Evolutionary conservation across 2,113 vertebrate species (phyloP).

Genomic region (Nettapus auritus): DNA sequence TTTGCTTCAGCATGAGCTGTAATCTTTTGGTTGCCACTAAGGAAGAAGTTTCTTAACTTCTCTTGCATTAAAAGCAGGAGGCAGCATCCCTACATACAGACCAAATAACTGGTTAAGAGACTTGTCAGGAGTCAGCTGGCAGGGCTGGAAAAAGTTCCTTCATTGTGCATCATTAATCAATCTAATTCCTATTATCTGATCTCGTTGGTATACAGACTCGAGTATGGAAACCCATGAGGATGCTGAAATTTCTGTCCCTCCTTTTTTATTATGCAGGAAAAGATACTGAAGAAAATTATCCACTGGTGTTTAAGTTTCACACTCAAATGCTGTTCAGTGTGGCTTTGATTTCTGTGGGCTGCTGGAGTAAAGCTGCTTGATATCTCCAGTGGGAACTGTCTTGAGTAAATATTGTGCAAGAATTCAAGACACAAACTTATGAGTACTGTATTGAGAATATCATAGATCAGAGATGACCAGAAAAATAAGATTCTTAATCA

Average conservation of each 20-base stretch:
- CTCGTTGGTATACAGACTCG: not conserved
- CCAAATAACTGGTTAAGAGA: not conserved
- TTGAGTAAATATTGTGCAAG: not conserved
- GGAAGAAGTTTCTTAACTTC: not conserved
- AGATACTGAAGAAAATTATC: not conserved
- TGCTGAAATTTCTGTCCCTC: not conserved
- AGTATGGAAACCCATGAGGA: not conserved
- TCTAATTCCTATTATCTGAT: not conserved
- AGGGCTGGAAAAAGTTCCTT: not conserved
- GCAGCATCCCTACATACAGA: not conserved
- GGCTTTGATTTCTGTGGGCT: not conserved
- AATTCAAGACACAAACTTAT: not conserved
- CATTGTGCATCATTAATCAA: fast-evolving
- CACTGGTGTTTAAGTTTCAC: fast-evolving
- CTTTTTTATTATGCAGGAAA: not conserved
- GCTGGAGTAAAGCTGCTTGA: not conserved
- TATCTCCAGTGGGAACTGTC: not conserved
- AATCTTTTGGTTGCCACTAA: not conserved
- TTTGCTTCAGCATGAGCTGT: not conserved
- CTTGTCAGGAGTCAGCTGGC: not conserved
- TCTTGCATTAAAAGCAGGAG: not conserved
- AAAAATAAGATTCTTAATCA: constrained; percentile 1
- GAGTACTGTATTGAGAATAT: not conserved
- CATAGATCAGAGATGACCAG: not conserved
- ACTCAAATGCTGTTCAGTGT: fast-evolving